These are phyloP conservation scores for Coranthus polyacanthus DNA, from an alignment of 2,797 vertebrate genomes.

Conservation along the genomic window DNA sequence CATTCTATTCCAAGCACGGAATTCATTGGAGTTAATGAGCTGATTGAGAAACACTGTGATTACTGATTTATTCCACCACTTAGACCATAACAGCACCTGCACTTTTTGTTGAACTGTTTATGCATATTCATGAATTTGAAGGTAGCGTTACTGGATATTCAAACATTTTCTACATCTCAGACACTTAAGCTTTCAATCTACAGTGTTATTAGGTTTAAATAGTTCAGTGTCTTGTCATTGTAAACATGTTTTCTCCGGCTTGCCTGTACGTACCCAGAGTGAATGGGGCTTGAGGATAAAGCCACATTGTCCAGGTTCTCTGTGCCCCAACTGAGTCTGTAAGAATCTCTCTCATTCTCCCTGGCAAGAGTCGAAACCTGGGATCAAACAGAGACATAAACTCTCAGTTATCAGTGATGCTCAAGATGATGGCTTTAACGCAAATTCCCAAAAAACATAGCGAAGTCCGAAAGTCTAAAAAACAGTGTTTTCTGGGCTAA, in stretches of 20 bases:
- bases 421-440: neutral
- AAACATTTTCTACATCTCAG: neutral
- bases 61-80: neutral
- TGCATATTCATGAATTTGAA: neutral
- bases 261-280: constrained; percentile 91
- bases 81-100: neutral
- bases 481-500: no score
- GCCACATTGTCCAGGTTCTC: constrained; percentile 97
- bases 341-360: constrained; percentile 91
- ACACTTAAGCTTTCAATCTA: neutral
- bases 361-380: constrained; percentile 89
- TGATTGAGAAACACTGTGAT: neutral
- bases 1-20: neutral
- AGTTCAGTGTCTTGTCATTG: neutral
- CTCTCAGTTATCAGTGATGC: neutral
- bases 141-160: neutral
- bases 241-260: neutral
- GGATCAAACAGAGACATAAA: constrained; percentile 9
- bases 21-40: constrained; percentile 2
- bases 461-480: no score
- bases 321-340: constrained; percentile 92
- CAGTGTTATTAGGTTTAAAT: neutral
- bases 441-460: no score
- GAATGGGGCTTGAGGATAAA: constrained; percentile 94
- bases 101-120: neutral